Base-by-base conservation (phyloP, 1,140 invertebrate species). In the Amyelois transitella region DNA sequence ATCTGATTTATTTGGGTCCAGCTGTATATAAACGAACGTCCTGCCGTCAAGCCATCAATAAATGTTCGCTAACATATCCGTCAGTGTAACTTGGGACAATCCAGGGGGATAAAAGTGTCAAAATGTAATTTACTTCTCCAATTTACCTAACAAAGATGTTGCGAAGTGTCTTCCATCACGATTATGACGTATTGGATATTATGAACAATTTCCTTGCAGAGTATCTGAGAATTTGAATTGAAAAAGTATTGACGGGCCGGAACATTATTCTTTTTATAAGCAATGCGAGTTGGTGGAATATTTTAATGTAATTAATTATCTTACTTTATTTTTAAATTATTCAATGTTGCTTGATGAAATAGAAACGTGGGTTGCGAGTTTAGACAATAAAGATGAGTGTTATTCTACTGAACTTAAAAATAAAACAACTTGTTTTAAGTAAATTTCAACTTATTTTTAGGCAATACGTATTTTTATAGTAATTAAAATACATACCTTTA, bases 1-100 rank as follows among this genome's bases (percentile, higher is more conserved):
- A 44, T 57, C 53, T 72, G 66, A 69, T 72, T 69, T 69, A 69
- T 69, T 58, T 51, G 64, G 66, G 61, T 66, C 61, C 63, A 62
- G 62, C 51, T 56, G 56, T 60, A 64, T 60, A 69, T 66, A 62
- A 58, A 69, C 66, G 59, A 53, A 51, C 56, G 66, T 57, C 43
- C 19, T 59, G 47, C 61, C 57, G 55, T 69, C 47, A 62, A 66
- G 58, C 55, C 69, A 69, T 72, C 64, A 66, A 72, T 72, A 72
- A 70, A 64, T 63, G 62, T 64, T 64, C 64, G 47, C 62, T 62
- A 64, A 67, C 53, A 59, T 51, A 65, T 64, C 60, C 59, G 44
- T 67, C 62, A 71, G 14, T 28, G 12, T 21, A 54, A 55, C 22
- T 60, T 54, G 24, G 48, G 49, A 45, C 47, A 43, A 50, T 17